A percentile compares a stretch with the other conserved stretches of the same genome.
These are phyloP conservation scores for Otis tarda DNA, from an alignment of 2,113 vertebrate species.

Conservation along the genomic window DNA sequence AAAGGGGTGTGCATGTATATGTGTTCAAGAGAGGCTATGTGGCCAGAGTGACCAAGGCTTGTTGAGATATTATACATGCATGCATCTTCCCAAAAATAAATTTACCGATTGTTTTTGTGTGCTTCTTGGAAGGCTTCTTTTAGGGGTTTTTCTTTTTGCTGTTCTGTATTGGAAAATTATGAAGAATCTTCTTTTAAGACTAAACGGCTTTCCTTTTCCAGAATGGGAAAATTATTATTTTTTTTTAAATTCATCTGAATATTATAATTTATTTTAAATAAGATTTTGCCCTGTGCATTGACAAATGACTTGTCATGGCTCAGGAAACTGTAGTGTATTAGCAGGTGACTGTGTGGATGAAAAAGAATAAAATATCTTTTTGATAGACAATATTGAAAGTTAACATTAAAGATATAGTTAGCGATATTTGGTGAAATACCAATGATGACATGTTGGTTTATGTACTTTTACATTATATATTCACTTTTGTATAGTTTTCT, in stretches of 20 bases:
- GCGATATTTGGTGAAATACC: neutral
- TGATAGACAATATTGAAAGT: neutral
- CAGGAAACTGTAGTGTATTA: neutral
- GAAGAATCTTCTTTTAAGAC: neutral
- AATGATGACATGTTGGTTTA: neutral
- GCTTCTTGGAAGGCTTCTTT: neutral
- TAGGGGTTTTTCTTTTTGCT: neutral
- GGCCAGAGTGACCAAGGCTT: neutral
- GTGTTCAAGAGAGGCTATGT: neutral
- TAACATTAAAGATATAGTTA: neutral
- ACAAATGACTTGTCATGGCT: neutral
- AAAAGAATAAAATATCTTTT: neutral
- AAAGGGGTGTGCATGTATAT: fast-evolving
- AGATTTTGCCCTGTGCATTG: neutral
- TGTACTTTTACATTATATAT: neutral
- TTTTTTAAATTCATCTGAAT: neutral
- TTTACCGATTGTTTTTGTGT: neutral
- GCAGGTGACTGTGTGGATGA: neutral
- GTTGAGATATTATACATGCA: neutral
- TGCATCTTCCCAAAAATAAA: neutral
- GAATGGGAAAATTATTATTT: neutral
- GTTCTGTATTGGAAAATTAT: neutral
- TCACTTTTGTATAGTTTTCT: neutral
- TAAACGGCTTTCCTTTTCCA: neutral
- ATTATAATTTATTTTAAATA: neutral